Conservation (phyloP, 2,888 invertebrate species). For the Pandemis corylana region DNA sequence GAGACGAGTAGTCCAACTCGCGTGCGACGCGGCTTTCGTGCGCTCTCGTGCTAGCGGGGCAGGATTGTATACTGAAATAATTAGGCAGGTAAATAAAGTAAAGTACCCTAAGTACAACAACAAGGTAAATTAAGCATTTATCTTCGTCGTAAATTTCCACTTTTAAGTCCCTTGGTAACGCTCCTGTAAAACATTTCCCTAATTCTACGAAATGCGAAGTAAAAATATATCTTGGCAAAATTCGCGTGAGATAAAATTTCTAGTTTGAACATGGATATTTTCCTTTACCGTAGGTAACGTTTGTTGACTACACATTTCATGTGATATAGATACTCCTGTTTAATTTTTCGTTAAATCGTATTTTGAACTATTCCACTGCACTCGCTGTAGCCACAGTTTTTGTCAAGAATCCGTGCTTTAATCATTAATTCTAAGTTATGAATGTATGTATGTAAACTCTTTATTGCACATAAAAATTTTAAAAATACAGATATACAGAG, state of each 20-base stretch:
- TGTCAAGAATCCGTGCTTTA: background rate
- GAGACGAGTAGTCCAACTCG: no score
- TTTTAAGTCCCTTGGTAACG: constrained; percentile 12
- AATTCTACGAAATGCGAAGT: background rate
- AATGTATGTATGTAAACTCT: no score
- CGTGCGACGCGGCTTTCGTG: no score
- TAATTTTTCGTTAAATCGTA: no score
- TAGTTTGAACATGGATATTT: background rate
- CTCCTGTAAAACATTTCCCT: constrained; percentile 60
- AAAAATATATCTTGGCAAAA: background rate
- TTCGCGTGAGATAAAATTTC: background rate
- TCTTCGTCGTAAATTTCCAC: constrained; percentile 20
- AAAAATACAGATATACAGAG: no score
- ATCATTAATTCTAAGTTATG: background rate
- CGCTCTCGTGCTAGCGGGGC: no score
- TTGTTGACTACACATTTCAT: no score
- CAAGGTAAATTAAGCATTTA: constrained; percentile 16
- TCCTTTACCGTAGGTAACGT: no score
- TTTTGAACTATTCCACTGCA: no score
- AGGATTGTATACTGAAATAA: background rate
- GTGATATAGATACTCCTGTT: no score
- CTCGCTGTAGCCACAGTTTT: background rate
- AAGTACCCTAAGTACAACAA: background rate
- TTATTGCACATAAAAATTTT: no score
- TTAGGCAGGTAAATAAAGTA: constrained; percentile 1